phyloP scores from a whole-genome alignment of 2,113 vertebrate genomes.

The Oxyruncus cristatus region DNA sequence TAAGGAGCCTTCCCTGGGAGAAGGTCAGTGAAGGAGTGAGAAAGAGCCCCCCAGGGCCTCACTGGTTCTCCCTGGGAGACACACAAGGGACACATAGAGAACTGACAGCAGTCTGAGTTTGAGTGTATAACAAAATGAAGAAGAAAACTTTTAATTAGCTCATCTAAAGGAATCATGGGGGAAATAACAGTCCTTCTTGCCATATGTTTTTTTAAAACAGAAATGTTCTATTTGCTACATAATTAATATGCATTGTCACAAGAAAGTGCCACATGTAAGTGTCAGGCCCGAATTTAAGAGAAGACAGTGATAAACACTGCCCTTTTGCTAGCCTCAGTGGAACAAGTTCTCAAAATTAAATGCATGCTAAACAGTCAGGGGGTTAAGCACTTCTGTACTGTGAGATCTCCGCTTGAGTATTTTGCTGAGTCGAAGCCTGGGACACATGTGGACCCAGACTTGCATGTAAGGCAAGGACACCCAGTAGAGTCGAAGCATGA shows the following conservation, averaged over 20 bases:
- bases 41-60: not conserved
- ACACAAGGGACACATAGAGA: not conserved
- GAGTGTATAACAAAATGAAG: not conserved
- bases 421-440: not conserved
- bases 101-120: not conserved
- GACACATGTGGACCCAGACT: not conserved
- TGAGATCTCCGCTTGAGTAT: not conserved
- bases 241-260: not conserved
- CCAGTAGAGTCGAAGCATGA: not conserved
- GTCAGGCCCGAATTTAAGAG: not conserved
- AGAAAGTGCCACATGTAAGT: not conserved
- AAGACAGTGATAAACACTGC: not conserved
- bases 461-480: constrained; percentile 7
- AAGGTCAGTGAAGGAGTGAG: not conserved
- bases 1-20: not conserved
- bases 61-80: not conserved
- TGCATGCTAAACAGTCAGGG: not conserved
- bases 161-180: not conserved
- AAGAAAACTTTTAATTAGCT: not conserved
- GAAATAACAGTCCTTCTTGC: not conserved
- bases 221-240: not conserved
- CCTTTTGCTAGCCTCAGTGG: not conserved
- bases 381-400: not conserved
- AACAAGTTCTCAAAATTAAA: not conserved
- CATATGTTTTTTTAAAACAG: not conserved